Conservation (phyloP, 2,888 invertebrate genomes). For the Coelinius sp. region DNA sequence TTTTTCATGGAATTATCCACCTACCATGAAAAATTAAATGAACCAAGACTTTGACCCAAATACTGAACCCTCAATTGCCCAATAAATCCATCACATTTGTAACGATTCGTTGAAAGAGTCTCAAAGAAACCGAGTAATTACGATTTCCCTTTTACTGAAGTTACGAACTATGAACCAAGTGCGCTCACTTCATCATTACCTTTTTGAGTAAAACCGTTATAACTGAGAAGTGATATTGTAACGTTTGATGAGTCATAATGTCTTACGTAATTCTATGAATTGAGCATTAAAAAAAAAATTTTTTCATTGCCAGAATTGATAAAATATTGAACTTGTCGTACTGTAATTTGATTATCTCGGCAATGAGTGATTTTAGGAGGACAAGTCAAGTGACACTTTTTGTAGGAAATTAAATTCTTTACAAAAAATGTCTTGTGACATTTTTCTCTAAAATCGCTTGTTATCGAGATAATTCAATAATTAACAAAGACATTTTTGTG, state of each 20-base stretch:
- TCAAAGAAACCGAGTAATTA: constrained; percentile 13
- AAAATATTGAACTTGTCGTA: not conserved
- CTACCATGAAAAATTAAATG: not conserved
- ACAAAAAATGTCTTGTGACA: not conserved
- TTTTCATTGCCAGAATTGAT: not conserved
- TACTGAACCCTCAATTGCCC: constrained; percentile 8
- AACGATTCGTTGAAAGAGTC: not conserved
- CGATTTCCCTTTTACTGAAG: constrained; percentile 9
- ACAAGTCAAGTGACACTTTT: not conserved
- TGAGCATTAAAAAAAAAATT: not conserved
- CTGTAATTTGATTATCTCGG: not conserved
- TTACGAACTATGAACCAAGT: constrained; percentile 15
- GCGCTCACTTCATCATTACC: constrained; percentile 2
- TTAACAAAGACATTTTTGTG: not conserved
- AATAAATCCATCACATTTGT: constrained; percentile 15
- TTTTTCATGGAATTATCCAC: too few species aligned
- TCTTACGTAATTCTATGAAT: not conserved
- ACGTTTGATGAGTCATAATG: not conserved
- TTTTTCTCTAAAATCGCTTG: not conserved
- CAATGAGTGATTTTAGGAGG: not conserved
- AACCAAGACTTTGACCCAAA: not conserved
- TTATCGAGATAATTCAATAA: not conserved
- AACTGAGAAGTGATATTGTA: not conserved
- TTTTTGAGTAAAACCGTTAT: constrained; percentile 5
- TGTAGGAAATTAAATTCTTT: not conserved